Evolutionary conservation across 2,888 invertebrate genomes (phyloP).

Genomic region (Therioaphis trifolii): DNA sequence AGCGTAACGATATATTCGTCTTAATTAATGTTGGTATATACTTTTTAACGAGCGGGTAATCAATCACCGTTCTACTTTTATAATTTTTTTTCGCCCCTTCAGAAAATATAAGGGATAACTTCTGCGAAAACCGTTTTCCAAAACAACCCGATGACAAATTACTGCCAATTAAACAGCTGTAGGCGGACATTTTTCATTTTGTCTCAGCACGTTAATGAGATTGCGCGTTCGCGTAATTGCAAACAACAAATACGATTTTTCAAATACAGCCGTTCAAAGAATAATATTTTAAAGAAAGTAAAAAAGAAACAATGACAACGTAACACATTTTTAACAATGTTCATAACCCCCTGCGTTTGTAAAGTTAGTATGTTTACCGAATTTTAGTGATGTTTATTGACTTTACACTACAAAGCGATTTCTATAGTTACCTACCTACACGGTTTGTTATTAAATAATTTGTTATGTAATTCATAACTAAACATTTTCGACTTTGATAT

Average conservation of each 20-base stretch:
- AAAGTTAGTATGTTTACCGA: neutral
- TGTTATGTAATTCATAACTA: too few relatives aligned
- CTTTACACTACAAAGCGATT: too few relatives aligned
- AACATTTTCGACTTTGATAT: too few relatives aligned
- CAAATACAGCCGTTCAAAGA: slow-evolving; percentile 32
- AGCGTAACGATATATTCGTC: slow-evolving; percentile 62
- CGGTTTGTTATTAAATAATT: too few relatives aligned
- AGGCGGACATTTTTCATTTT: slow-evolving; percentile 55
- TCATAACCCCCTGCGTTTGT: neutral
- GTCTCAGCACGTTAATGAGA: slow-evolving; percentile 48
- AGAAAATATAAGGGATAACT: slow-evolving; percentile 17
- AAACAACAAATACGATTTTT: slow-evolving; percentile 55
- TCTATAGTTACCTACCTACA: too few relatives aligned
- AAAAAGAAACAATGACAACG: neutral
- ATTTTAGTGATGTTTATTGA: too few relatives aligned
- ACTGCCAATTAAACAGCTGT: slow-evolving; percentile 56
- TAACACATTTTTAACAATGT: slow-evolving; percentile 11
- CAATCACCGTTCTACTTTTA: slow-evolving; percentile 56
- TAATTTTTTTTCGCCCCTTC: slow-evolving; percentile 24
- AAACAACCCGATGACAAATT: slow-evolving; percentile 59
- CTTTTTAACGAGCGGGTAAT: slow-evolving; percentile 58
- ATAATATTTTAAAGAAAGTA: slow-evolving; percentile 14
- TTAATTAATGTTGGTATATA: slow-evolving; percentile 58
- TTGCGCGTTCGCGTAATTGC: slow-evolving; percentile 47
- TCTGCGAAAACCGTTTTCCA: slow-evolving; percentile 41